Percentiles rank a stretch among this genome's conserved stretches.
These are phyloP conservation scores for Zosterops japonicus DNA, from an alignment of 2,113 vertebrate genomes.

Conservation along the genomic window DNA sequence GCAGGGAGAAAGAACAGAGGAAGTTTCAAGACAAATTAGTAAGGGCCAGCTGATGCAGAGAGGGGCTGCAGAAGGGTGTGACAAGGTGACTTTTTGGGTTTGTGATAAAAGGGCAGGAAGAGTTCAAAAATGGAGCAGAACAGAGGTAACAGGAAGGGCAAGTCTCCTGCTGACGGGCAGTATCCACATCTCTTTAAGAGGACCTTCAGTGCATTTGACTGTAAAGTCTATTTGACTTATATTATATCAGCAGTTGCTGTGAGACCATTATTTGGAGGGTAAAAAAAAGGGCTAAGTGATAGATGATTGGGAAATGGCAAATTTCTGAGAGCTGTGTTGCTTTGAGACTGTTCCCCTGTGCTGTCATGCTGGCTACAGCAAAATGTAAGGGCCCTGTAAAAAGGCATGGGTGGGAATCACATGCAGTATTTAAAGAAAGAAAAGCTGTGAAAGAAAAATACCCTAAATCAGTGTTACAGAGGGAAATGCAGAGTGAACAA, in stretches of 20 bases:
- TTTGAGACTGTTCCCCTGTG: not conserved
- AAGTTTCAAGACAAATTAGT: not conserved
- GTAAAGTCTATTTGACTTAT: not conserved
- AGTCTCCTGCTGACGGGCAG: not conserved
- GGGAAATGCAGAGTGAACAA: not conserved
- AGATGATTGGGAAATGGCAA: not conserved
- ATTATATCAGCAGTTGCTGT: not conserved
- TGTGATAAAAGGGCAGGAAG: not conserved
- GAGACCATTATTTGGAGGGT: not conserved
- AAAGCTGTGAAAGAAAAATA: not conserved
- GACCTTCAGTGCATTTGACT: not conserved
- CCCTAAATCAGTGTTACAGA: not conserved
- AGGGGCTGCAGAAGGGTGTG: not conserved
- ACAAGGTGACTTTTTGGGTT: not conserved
- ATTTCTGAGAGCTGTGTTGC: not conserved
- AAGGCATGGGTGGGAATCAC: rapidly evolving
- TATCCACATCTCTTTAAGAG: not conserved
- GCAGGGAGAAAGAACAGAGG: not conserved
- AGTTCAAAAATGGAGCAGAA: not conserved
- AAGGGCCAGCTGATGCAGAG: not conserved
- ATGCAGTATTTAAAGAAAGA: not conserved
- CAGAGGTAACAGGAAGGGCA: not conserved
- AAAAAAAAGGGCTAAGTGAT: not conserved
- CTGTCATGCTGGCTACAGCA: not conserved
- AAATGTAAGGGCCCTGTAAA: not conserved